phyloP scores from a whole-genome alignment of 2,113 vertebrate genomes.

The Erythrolamprus reginae region DNA sequence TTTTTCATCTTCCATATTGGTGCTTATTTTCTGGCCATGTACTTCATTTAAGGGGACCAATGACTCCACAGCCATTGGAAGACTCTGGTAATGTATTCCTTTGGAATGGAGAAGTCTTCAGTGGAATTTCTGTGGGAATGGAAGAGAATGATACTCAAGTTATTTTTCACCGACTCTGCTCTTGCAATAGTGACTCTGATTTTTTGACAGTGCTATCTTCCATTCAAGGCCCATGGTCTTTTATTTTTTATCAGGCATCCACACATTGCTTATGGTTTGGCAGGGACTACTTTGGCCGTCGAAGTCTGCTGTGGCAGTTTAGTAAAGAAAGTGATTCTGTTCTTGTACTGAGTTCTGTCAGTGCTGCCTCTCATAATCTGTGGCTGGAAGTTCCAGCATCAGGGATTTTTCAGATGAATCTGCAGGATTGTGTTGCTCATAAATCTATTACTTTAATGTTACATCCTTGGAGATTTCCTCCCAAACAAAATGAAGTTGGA shows the following conservation, averaged over 20 bases:
- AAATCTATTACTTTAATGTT: constrained; percentile 67
- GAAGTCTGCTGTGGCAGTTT: constrained; percentile 89
- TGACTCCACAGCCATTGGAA: constrained; percentile 82
- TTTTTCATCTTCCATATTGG: constrained; percentile 46
- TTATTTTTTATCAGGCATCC: constrained; percentile 85
- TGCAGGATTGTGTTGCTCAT: constrained; percentile 58
- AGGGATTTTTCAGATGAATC: constrained; percentile 84
- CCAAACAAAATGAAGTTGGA: constrained; percentile 19
- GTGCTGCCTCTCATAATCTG: constrained; percentile 30
- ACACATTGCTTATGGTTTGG: constrained; percentile 88
- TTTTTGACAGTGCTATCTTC: constrained; percentile 74
- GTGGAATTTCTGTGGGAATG: constrained; percentile 69
- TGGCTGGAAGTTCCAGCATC: constrained; percentile 88
- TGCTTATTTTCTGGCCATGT: constrained; percentile 89
- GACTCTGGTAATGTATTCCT: constrained; percentile 81
- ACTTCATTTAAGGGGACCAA: constrained; percentile 82
- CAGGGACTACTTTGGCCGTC: constrained; percentile 89
- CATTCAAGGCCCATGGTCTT: constrained; percentile 85
- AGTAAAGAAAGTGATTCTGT: constrained; percentile 14
- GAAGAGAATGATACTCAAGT: constrained; percentile 82
- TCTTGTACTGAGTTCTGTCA: constrained; percentile 80
- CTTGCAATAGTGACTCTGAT: constrained; percentile 66
- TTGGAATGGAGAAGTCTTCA: constrained; percentile 95
- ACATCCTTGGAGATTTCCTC: constrained; percentile 75
- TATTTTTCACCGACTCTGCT: constrained; percentile 70